These are phyloP conservation scores for Mormyrus lacerda DNA, from an alignment of 2,113 vertebrate genomes.

Conservation along the genomic window DNA sequence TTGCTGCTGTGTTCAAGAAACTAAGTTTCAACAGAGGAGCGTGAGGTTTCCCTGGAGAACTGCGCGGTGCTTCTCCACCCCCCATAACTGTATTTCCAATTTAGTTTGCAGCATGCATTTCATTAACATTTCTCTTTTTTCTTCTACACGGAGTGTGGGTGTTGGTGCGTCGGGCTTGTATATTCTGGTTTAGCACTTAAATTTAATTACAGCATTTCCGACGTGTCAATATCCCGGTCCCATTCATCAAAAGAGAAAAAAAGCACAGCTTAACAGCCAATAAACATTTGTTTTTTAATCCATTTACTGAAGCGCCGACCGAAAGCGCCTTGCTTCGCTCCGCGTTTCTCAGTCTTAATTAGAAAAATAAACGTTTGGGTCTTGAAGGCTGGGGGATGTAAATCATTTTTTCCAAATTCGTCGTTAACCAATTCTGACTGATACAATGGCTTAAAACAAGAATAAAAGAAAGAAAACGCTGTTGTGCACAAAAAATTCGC, in stretches of 20 bases:
- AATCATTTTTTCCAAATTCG: conserved; percentile 33
- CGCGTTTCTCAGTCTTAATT: conserved; percentile 33
- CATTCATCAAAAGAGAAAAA: conserved; percentile 44
- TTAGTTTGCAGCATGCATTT: conserved; percentile 24
- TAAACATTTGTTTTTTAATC: conserved; percentile 46
- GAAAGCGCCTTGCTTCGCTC: conserved; percentile 32
- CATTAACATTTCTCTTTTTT: conserved; percentile 33
- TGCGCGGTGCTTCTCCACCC: neutral
- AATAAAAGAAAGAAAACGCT: conserved; percentile 24
- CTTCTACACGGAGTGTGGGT: conserved; percentile 25
- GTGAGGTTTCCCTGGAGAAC: conserved; percentile 17
- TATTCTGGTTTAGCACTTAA: conserved; percentile 40
- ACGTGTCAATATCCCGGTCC: conserved; percentile 35
- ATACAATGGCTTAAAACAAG: conserved; percentile 19
- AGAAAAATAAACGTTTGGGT: conserved; percentile 27
- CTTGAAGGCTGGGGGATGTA: conserved; percentile 26
- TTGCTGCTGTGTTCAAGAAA: conserved; percentile 12
- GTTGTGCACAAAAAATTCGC: neutral
- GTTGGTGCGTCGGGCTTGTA: conserved; percentile 28
- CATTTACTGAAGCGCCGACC: conserved; percentile 35
- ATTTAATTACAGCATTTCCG: conserved; percentile 39
- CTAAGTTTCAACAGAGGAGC: neutral
- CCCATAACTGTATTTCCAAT: conserved; percentile 22
- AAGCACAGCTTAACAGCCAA: conserved; percentile 45
- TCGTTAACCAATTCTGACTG: conserved; percentile 24